Evolutionary conservation across 2,797 vertebrate genomes (phyloP).

Genomic region (Pseudochromis fuscus): DNA sequence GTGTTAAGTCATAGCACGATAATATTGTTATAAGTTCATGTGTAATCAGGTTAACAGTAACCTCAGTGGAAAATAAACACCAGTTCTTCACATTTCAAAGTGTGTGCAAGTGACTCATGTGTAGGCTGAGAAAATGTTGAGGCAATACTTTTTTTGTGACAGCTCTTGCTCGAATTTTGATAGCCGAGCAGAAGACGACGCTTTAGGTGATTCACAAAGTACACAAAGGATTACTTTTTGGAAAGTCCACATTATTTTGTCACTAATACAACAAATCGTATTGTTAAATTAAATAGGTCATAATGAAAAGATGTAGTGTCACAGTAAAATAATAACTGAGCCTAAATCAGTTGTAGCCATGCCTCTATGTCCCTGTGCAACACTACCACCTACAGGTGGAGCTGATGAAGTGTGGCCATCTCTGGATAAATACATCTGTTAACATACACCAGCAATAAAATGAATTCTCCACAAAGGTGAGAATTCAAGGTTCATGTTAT

Average conservation of each 20-base stretch:
- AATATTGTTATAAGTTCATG: constrained; percentile 74
- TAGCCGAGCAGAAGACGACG: neutral
- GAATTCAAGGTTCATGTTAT: neutral
- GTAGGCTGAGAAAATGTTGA: constrained; percentile 45
- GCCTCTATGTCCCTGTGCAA: constrained; percentile 31
- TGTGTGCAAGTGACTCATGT: constrained; percentile 34
- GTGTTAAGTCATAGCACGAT: constrained; percentile 71
- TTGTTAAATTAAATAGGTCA: no score
- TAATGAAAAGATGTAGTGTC: neutral
- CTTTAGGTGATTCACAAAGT: neutral
- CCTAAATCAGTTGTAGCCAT: no score
- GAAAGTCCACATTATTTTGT: neutral
- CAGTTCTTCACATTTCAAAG: constrained; percentile 46
- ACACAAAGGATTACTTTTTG: neutral
- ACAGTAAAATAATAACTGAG: neutral
- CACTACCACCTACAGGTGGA: constrained; percentile 67
- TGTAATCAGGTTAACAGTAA: constrained; percentile 62
- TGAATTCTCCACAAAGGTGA: neutral
- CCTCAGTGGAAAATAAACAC: constrained; percentile 59
- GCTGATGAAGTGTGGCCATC: constrained; percentile 3
- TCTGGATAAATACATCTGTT: neutral
- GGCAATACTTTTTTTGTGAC: constrained; percentile 18
- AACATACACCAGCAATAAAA: neutral
- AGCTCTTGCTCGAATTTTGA: constrained; percentile 14
- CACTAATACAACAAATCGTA: no score